These are phyloP conservation scores for Schmidtea mediterranea DNA, from an alignment of 1,140 invertebrate genomes.

Conservation along the genomic window DNA sequence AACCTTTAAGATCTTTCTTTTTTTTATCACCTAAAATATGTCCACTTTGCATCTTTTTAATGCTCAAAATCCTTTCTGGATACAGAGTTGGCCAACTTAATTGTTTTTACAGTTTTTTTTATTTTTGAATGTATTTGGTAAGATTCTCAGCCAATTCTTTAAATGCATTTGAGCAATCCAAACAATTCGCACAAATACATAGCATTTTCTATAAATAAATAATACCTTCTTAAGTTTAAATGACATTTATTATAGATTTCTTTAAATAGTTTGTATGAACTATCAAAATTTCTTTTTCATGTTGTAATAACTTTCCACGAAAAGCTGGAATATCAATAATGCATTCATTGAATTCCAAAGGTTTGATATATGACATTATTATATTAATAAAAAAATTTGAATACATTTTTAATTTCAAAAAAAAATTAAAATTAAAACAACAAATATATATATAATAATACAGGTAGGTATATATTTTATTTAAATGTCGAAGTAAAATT, in stretches of 20 bases:
- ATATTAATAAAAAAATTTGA: too few species aligned
- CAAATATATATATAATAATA: too few species aligned
- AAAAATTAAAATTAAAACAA: too few species aligned
- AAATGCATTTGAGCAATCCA: neutral
- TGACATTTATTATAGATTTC: slow-evolving; percentile 36
- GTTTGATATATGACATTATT: slow-evolving; percentile 37
- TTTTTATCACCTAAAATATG: too few species aligned
- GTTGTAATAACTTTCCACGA: slow-evolving; percentile 70
- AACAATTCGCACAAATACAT: neutral
- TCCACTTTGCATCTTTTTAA: too few species aligned
- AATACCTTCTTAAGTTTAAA: slow-evolving; percentile 59
- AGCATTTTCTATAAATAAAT: slow-evolving; percentile 36
- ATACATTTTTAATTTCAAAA: too few species aligned
- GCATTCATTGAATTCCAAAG: slow-evolving; percentile 85
- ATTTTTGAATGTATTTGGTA: neutral
- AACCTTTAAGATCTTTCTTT: too few species aligned
- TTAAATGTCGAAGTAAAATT: too few species aligned
- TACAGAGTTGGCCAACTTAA: too few species aligned
- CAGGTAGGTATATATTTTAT: too few species aligned
- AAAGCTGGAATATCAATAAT: slow-evolving; percentile 80
- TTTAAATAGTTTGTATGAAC: slow-evolving; percentile 79
- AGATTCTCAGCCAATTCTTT: neutral
- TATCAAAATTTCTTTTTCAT: slow-evolving; percentile 81
- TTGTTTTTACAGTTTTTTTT: neutral
- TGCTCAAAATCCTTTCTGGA: too few species aligned